A percentile compares a stretch with the other conserved stretches of the same genome.
Evolutionary conservation across 2,113 vertebrate genomes (phyloP).

Genomic region (Psephotus haematonotus): DNA sequence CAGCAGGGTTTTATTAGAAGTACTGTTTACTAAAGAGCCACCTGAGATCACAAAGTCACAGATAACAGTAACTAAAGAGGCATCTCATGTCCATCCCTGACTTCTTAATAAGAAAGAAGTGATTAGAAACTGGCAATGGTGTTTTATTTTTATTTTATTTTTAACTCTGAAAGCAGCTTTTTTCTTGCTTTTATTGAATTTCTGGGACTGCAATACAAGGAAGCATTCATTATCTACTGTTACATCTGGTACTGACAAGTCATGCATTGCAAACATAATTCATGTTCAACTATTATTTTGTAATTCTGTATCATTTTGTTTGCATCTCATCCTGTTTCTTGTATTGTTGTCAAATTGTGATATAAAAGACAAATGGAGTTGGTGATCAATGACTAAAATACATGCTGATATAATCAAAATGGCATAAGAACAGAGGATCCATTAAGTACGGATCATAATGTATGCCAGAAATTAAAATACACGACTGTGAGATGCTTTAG

Average conservation of each 20-base stretch:
- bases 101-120: not conserved
- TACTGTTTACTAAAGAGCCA: not conserved
- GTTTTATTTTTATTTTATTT: not conserved
- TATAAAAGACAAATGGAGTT: conserved; percentile 19
- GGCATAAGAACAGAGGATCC: conserved; percentile 3
- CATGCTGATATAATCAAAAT: conserved; percentile 18
- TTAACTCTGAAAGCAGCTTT: not conserved
- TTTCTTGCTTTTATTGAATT: not conserved
- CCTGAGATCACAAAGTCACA: not conserved
- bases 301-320: conserved; percentile 19
- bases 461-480: conserved; percentile 15
- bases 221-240: not conserved
- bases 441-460: not conserved
- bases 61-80: not conserved
- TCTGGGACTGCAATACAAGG: not conserved
- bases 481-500: not conserved
- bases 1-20: not conserved
- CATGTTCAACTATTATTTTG: conserved; percentile 5
- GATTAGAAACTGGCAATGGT: not conserved
- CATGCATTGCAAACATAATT: not conserved
- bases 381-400: conserved; percentile 15
- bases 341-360: not conserved
- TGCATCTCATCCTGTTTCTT: conserved; percentile 9
- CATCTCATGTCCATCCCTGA: not conserved
- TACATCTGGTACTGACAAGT: conserved; percentile 1